Evolutionary conservation across 2,888 invertebrate genomes (phyloP), one percentile per base, ranked within the genome.

Genomic region (Andricus curvator): DNA sequence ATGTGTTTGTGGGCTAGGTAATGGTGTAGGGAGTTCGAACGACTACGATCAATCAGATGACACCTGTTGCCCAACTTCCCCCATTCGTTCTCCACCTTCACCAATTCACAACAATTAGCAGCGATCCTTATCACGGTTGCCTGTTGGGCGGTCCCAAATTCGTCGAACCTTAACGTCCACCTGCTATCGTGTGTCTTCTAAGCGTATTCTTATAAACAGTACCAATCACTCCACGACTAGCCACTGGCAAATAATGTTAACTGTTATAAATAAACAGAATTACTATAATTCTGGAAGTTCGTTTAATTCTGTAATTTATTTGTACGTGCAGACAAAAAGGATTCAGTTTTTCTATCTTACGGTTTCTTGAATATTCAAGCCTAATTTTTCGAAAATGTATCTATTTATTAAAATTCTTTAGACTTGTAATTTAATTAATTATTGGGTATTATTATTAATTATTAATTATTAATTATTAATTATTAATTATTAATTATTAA

Each of bases 11-110:
- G 90, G 90, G 87, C 86, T 90, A 91, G 90, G 91, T 91, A 91
- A 91, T 90, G 88, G 90, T 85, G 84, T 83, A 84, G 82, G 85
- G 89, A 86, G 86, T 89, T 88, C 85, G 88, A 90, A 88, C 89
- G 87, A 90, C 89, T 89, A 88, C 91, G 91, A 92, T 92, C 92
- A 92, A 92, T 92, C 92, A 92, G 92, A 91, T 91, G 92, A 92
- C 92, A 92, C 92, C 92, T 92, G 92, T 92, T 92, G 92, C 92
- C 90, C 86, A 81, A 86, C 85, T 89, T 89, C 89, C 89, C 89
- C 89, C 89, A 88, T 86, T 89, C 90, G 87, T 89, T 89, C 88
- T 87, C 88, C 88, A 90, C 91, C 90, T 92, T 90, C 89, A 87
- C 88, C 90, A 90, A 91, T 91, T 91, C 90, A 86, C 90, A 89